phyloP scores from a whole-genome alignment of 2,888 invertebrate species.

The Mamestra brassicae region DNA sequence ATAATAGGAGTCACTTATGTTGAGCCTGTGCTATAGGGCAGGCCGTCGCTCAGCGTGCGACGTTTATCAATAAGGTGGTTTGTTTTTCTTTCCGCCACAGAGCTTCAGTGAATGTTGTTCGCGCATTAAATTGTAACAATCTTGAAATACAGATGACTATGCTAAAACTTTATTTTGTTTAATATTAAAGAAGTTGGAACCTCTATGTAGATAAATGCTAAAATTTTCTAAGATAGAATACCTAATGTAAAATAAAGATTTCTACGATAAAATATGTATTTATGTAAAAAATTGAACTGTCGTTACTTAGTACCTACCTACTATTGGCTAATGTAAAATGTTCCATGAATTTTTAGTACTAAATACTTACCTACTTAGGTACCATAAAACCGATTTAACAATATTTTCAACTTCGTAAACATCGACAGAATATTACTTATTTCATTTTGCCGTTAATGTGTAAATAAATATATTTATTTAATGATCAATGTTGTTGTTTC shows the following conservation, averaged over 20 bases:
- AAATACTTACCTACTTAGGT: constrained; percentile 69
- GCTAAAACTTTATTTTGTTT: constrained; percentile 64
- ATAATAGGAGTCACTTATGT: constrained; percentile 29
- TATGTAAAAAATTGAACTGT: constrained; percentile 83
- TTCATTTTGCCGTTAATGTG: constrained; percentile 87
- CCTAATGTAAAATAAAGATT: constrained; percentile 82
- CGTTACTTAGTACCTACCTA: constrained; percentile 75
- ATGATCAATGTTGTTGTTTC: constrained; percentile 82
- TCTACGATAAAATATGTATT: constrained; percentile 86
- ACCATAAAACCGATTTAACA: constrained; percentile 66
- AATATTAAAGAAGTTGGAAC: constrained; percentile 63
- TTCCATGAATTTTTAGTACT: constrained; percentile 72
- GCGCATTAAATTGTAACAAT: constrained; percentile 68
- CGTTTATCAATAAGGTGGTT: constrained; percentile 64
- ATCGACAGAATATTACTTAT: constrained; percentile 86
- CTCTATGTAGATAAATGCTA: constrained; percentile 69
- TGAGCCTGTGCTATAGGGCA: constrained; percentile 1
- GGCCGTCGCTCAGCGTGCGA: constrained; percentile 2
- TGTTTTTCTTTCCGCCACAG: constrained; percentile 77
- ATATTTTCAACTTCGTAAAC: constrained; percentile 80
- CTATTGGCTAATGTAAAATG: constrained; percentile 74
- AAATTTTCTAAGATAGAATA: constrained; percentile 77
- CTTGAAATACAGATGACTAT: constrained; percentile 60
- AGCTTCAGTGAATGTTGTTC: constrained; percentile 84
- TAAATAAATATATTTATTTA: constrained; percentile 91